Evolutionary conservation across 92 coral and sea anemone genomes (phyloP).

Genomic region (Phymanthus crucifer): DNA sequence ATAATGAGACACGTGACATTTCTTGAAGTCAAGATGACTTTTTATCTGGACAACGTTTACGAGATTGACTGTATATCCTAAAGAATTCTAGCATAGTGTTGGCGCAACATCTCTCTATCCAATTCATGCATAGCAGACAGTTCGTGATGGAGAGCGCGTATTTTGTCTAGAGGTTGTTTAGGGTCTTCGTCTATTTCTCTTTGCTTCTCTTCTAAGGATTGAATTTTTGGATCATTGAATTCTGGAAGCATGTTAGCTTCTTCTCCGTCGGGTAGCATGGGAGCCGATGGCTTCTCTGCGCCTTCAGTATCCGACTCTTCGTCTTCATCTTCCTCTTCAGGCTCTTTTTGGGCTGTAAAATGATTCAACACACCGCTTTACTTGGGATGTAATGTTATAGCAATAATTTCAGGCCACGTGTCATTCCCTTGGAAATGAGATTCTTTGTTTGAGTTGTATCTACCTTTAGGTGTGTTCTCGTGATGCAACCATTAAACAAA

Average conservation of each 20-base stretch:
- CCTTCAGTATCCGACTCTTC: not conserved
- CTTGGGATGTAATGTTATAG: too few relatives aligned
- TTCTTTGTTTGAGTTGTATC: too few relatives aligned
- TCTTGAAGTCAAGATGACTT: not conserved
- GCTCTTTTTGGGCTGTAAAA: conserved; percentile 7
- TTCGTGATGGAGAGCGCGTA: conserved; percentile 54
- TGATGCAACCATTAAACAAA: too few relatives aligned
- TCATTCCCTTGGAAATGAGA: too few relatives aligned
- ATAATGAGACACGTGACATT: not conserved
- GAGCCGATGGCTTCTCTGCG: conserved; percentile 10
- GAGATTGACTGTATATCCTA: too few relatives aligned
- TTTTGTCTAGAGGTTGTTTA: conserved; percentile 29
- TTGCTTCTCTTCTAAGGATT: conserved; percentile 26
- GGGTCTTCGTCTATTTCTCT: conserved; percentile 14
- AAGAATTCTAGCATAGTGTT: conserved; percentile 35
- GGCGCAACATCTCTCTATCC: conserved; percentile 34
- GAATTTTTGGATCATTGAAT: conserved; percentile 35
- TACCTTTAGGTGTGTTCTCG: too few relatives aligned
- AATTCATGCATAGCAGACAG: conserved; percentile 39
- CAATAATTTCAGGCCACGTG: too few relatives aligned
- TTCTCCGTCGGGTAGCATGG: not conserved
- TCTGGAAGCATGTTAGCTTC: conserved; percentile 29
- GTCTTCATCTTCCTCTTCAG: conserved; percentile 24
- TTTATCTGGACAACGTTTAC: too few relatives aligned
- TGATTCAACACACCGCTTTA: too few relatives aligned